A percentile compares a stretch with the other conserved stretches of the same genome.
These are phyloP conservation scores for Notarius lentiginosus DNA, from an alignment of 2,113 vertebrate species.

Conservation along the genomic window DNA sequence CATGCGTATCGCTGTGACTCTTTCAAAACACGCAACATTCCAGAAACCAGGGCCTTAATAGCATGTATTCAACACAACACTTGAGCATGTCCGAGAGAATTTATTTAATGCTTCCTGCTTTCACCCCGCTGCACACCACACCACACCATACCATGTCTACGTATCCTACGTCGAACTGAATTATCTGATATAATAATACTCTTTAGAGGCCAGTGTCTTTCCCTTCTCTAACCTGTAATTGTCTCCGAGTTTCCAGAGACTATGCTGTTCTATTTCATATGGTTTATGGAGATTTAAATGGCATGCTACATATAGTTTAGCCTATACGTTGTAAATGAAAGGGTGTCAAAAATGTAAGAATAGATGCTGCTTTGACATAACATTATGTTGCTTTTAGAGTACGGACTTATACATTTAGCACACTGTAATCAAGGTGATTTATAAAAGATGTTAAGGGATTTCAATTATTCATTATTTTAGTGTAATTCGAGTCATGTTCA, in stretches of 20 bases:
- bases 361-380: background rate
- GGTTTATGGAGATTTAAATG: slow-evolving; percentile 48
- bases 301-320: slow-evolving; percentile 11
- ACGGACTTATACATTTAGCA: background rate
- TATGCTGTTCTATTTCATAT: slow-evolving; percentile 37
- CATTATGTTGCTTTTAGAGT: background rate
- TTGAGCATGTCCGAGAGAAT: background rate
- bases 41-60: slow-evolving; percentile 26
- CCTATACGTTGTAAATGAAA: slow-evolving; percentile 18
- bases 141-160: slow-evolving; percentile 1
- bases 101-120: slow-evolving; percentile 24
- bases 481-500: background rate
- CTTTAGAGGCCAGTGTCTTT: slow-evolving; percentile 38
- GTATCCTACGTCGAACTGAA: background rate
- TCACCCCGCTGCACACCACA: background rate
- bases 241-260: slow-evolving; percentile 41
- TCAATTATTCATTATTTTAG: background rate
- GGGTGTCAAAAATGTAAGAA: slow-evolving; percentile 24
- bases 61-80: slow-evolving; percentile 14
- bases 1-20: slow-evolving; percentile 61
- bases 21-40: slow-evolving; percentile 52
- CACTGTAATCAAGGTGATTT: background rate
- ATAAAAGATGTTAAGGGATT: background rate
- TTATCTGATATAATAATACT: slow-evolving; percentile 42
- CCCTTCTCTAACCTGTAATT: slow-evolving; percentile 49